phyloP scores from a whole-genome alignment of 2,113 vertebrate genomes.

The Coturnix japonica region DNA sequence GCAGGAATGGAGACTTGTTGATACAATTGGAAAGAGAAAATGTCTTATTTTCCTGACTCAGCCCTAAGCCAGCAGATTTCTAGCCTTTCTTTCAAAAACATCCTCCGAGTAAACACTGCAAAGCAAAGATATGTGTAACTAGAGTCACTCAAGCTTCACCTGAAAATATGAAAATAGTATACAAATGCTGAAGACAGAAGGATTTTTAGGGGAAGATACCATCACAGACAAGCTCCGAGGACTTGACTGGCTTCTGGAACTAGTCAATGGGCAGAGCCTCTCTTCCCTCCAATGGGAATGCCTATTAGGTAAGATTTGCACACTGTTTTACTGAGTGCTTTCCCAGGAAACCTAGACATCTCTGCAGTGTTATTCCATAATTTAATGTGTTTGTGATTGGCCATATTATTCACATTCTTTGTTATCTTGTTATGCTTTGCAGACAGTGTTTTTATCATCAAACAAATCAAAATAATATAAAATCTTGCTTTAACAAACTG shows the following conservation, averaged over 20 bases:
- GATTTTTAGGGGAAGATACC: neutral
- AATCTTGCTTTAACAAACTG: neutral
- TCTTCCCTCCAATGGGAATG: neutral
- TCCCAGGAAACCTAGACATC: neutral
- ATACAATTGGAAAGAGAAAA: neutral
- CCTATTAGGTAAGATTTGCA: neutral
- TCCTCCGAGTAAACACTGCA: no score
- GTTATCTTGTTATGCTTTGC: neutral
- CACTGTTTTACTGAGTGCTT: neutral
- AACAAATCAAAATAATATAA: neutral
- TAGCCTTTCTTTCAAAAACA: no score
- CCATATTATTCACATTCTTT: neutral
- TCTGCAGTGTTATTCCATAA: neutral
- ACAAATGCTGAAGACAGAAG: no score
- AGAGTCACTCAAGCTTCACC: no score
- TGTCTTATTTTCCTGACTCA: neutral
- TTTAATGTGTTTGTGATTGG: neutral
- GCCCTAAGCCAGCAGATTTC: no score
- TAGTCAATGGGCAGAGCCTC: neutral
- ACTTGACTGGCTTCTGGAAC: neutral
- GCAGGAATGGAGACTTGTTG: neutral
- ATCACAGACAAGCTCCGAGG: neutral
- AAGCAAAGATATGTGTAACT: no score
- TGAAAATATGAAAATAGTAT: no score
- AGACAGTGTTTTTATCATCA: neutral